A percentile compares a stretch with the other conserved stretches of the same genome.
Conservation (phyloP, 2,888 invertebrate species). For the Phasia obesa region DNA sequence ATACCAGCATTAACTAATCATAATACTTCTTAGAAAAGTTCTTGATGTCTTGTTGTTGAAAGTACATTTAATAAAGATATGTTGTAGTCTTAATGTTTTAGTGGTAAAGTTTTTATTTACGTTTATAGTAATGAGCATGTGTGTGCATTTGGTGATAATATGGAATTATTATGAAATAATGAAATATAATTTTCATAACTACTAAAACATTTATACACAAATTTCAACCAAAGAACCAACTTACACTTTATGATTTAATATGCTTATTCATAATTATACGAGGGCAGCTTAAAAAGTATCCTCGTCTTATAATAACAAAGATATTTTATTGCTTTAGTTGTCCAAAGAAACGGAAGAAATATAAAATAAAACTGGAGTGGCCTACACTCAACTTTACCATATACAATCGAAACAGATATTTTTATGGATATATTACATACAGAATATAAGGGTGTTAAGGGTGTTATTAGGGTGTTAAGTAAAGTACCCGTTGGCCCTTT, state of each 20-base stretch:
- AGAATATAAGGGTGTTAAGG: no score
- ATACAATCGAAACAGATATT: no score
- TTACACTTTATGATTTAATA: not conserved
- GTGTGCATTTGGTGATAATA: not conserved
- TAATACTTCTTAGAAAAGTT: conserved; percentile 16
- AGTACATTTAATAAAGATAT: conserved; percentile 9
- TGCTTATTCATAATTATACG: not conserved
- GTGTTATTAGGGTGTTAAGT: no score
- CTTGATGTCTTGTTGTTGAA: conserved; percentile 12
- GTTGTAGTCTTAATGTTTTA: not conserved
- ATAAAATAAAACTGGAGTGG: no score
- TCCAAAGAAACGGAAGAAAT: no score
- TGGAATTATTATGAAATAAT: conserved; percentile 28
- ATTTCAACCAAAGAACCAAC: not conserved
- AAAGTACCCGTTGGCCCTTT: no score
- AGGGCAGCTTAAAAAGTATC: not conserved
- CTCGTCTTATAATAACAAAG: no score
- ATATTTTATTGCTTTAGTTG: no score
- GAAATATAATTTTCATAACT: conserved; percentile 49
- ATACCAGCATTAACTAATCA: conserved; percentile 19
- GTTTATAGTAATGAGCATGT: not conserved
- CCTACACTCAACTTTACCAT: no score
- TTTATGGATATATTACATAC: no score
- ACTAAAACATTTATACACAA: not conserved
- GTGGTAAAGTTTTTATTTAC: not conserved